These are phyloP conservation scores for Clarias magur DNA, from an alignment of 2,113 vertebrate species.

Conservation along the genomic window DNA sequence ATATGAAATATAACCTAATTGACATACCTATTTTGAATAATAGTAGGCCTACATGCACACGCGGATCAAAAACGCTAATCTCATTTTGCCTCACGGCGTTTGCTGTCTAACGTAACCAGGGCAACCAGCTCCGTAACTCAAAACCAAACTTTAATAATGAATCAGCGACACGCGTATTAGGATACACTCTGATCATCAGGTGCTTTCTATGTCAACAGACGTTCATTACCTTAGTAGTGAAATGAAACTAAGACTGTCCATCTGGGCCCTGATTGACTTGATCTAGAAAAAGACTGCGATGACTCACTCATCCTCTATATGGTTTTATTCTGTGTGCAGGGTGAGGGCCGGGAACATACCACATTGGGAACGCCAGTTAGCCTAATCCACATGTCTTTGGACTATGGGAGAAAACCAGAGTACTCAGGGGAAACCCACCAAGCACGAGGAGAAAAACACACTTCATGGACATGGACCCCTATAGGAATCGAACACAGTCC, in stretches of 20 bases:
- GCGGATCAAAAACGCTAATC: neutral
- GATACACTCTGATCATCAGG: constrained; percentile 29
- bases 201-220: neutral
- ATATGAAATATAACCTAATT: neutral
- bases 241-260: neutral
- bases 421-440: too few relatives aligned
- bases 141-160: constrained; percentile 47
- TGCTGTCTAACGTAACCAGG: constrained; percentile 18
- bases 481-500: too few relatives aligned
- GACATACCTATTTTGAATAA: constrained; percentile 53
- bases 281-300: neutral
- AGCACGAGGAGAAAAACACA: too few relatives aligned
- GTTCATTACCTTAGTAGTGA: neutral
- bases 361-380: too few relatives aligned
- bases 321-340: too few relatives aligned
- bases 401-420: too few relatives aligned
- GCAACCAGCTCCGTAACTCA: constrained; percentile 38
- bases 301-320: too few relatives aligned
- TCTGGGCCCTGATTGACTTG: neutral
- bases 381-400: too few relatives aligned
- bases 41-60: constrained; percentile 54
- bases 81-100: constrained; percentile 1
- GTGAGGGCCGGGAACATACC: too few relatives aligned
- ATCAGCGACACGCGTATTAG: constrained; percentile 33
- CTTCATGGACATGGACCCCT: too few relatives aligned